Conservation (phyloP, 2,113 vertebrate species). For the Chionis minor region DNA sequence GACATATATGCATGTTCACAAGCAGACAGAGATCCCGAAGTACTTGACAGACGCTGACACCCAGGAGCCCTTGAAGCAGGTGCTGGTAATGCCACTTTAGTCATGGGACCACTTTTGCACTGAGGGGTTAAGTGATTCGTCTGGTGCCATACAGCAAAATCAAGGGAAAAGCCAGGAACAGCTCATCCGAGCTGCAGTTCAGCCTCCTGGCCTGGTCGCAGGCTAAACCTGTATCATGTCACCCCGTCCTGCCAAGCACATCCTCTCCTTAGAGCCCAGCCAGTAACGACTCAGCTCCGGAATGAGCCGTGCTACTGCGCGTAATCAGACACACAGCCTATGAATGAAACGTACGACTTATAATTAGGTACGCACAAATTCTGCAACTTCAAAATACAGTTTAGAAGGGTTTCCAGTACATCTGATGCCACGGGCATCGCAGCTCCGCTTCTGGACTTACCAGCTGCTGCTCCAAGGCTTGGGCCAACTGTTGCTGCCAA, state of each 20-base stretch:
- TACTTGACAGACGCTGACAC: background rate
- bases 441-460: conserved; percentile 25
- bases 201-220: conserved; percentile 16
- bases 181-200: background rate
- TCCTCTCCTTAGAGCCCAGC: conserved; percentile 24
- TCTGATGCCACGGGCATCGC: conserved; percentile 8
- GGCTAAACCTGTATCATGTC: background rate
- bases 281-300: background rate
- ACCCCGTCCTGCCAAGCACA: background rate
- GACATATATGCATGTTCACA: background rate
- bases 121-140: background rate
- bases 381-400: conserved; percentile 55
- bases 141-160: background rate
- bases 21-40: background rate
- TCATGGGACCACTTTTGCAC: background rate
- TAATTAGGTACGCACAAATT: conserved; percentile 12
- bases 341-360: background rate
- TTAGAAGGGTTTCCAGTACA: conserved; percentile 40
- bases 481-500: conserved; percentile 37
- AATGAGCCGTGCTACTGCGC: background rate
- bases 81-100: background rate
- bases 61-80: background rate
- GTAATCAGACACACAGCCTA: background rate
- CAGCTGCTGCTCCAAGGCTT: conserved; percentile 36
- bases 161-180: background rate